Evolutionary conservation across 53 echinoderm and acorn worm genomes (phyloP), one percentile per base, ranked within the genome.

Genomic region (Echinarachnius parma): DNA sequence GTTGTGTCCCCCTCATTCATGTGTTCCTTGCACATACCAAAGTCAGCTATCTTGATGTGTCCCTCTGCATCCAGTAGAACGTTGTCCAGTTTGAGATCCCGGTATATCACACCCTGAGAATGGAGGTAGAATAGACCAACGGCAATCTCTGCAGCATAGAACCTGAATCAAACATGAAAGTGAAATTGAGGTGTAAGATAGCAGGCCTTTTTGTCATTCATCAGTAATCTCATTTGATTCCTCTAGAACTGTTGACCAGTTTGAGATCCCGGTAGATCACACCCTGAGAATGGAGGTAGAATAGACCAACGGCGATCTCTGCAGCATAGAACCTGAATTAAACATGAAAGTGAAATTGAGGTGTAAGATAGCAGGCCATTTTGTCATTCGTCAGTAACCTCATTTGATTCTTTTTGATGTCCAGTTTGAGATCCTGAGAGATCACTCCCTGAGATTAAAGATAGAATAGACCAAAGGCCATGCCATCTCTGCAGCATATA

Each of bases 1-100:
- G 98, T 98, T 13, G 91, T 98, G 39, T 82, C 80, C 4, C 86
- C 86, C 10, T 98, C 90, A 7, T 74, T 60, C 98, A 98, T 98
- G 34, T 83, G 71, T 23, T 98, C 98, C 59, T 98, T 98, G 77
- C 98, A 98, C 98, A 98, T 98, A 36, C 98, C 98, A 79, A 98
- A 98, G 86, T 98, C 98, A n/a, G 98, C 98, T 19, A 98, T 98
- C 64, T 98, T 98, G 83, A 98, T 98, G 83, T 98, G 98, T 2
- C 98, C 98, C 54, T 98, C 98, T 0, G 59, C 75, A 53, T 98
- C 98, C 3, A 98, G 62, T 26, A 98, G 85, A 3, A 98, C 98
- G n/a, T 98, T 98, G 78, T 98, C 98, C 39, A 98, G 76, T 34
- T 98, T 98, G 46, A 98, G 75, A 59, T 98, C 98, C 14, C 98